Base-by-base conservation (phyloP, 1,140 invertebrate species). In the Hetaerina americana region DNA sequence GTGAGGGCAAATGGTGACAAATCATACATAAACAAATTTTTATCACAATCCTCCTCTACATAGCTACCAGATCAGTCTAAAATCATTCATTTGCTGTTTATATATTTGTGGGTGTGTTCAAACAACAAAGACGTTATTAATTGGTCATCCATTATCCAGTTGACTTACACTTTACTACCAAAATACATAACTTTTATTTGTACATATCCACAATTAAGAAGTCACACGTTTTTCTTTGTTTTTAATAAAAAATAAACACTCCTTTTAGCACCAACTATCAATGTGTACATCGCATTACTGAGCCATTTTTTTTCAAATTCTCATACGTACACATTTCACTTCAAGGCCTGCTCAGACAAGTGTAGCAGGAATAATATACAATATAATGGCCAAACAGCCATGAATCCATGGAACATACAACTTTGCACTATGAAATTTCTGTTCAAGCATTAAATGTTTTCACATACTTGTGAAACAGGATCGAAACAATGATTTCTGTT, bases 181-280 rank as follows among this genome's bases (percentile, higher is more conserved):
- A 57, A 57, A 57, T 57, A 57, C 40, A 57, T n/a, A 57, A 57
- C 40, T 57, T n/a, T 57, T 57, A 57, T 57, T 57, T 57, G 40
- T 57, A 57, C 40, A 57, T 57, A n/a, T 57, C 40, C 40, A 57
- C 10, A 57, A 57, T n/a, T 57, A n/a, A 57, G 40, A 57, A 57
- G 15, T 57, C 10, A 57, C 40, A 57, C 15, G 40, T 57, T 57
- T 18, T 5, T n/a, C n/a, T n/a, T 57, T 18, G 22, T 57, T 12
- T 57, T 57, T 57, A 57, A 57, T 57, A 57, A 57, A 57, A 57
- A 57, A 57, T 57, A 57, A 57, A 57, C 40, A 57, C 40, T 57
- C 40, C 40, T 57, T 57, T 57, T 57, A 57, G 40, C 40, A 57
- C 40, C 40, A 18, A 18, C 15, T 57, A 18, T 57, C 15, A 57